These are phyloP conservation scores for Drosophila helvetica DNA, from an alignment of 2,888 invertebrate genomes.

Conservation along the genomic window DNA sequence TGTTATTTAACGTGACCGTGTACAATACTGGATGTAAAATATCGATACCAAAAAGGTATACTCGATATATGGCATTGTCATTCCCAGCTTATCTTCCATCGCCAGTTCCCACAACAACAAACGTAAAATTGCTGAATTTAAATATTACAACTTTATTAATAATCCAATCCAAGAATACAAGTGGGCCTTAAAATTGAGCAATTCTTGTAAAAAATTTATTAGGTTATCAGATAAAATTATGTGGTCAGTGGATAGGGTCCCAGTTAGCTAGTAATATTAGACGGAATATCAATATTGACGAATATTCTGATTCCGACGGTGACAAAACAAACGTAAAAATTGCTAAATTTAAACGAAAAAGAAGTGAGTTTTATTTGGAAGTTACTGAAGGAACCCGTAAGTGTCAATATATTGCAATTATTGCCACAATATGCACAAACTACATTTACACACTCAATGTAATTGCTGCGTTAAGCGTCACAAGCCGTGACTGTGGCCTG, in stretches of 20 bases:
- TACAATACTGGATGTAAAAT: neutral
- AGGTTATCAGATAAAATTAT: no score
- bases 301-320: no score
- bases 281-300: no score
- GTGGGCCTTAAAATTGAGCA: no score
- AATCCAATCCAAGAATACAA: no score
- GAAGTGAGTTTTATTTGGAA: neutral
- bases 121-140: neutral
- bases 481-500: neutral
- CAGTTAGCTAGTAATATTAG: no score
- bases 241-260: no score
- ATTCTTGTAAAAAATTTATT: no score
- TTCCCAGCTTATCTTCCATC: neutral
- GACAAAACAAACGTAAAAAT: neutral
- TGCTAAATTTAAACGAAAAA: neutral
- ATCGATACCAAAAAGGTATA: neutral
- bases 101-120: neutral
- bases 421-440: neutral
- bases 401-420: neutral
- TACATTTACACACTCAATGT: neutral
- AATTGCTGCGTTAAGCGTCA: neutral
- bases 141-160: no score
- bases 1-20: neutral
- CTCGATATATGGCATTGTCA: neutral
- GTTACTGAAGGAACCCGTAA: neutral